Conservation (phyloP, 2,888 invertebrate species). For the Ellobium chinense region DNA sequence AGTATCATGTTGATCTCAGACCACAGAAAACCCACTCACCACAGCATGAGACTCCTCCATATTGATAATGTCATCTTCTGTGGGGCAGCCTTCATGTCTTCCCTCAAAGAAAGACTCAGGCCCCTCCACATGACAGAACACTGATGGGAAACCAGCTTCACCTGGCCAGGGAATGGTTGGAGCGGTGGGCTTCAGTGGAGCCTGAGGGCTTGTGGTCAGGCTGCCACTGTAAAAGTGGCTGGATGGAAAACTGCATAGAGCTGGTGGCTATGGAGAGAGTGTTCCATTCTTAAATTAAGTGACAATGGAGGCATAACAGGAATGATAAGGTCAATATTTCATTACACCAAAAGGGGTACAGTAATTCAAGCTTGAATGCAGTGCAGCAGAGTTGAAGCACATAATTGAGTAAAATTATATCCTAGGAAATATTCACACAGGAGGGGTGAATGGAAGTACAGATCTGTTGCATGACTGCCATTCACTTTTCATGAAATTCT, state of each 20-base stretch:
- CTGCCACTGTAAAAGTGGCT: slow-evolving; percentile 11
- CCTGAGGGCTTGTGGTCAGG: slow-evolving; percentile 14
- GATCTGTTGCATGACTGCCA: too few relatives aligned
- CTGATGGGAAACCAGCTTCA: slow-evolving; percentile 31
- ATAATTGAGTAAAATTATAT: too few relatives aligned
- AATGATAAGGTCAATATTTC: too few relatives aligned
- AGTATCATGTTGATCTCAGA: too few relatives aligned
- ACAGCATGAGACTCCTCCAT: slow-evolving; percentile 11
- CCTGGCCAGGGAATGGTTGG: slow-evolving; percentile 38
- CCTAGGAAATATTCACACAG: too few relatives aligned
- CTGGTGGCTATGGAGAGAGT: slow-evolving; percentile 10
- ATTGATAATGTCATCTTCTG: slow-evolving; percentile 28
- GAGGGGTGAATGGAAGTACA: too few relatives aligned
- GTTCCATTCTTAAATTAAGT: too few relatives aligned
- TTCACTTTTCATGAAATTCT: too few relatives aligned
- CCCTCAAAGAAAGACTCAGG: not conserved
- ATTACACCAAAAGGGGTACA: too few relatives aligned
- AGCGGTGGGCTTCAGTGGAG: not conserved
- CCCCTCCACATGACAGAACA: slow-evolving; percentile 37
- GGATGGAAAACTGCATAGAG: slow-evolving; percentile 29
- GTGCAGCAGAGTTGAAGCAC: too few relatives aligned
- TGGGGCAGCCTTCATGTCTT: not conserved
- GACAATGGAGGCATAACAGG: too few relatives aligned
- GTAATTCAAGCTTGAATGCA: too few relatives aligned
- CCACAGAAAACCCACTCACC: not conserved